Evolutionary conservation across 2,888 invertebrate genomes (phyloP).

Genomic region (Cremastinae sp.): DNA sequence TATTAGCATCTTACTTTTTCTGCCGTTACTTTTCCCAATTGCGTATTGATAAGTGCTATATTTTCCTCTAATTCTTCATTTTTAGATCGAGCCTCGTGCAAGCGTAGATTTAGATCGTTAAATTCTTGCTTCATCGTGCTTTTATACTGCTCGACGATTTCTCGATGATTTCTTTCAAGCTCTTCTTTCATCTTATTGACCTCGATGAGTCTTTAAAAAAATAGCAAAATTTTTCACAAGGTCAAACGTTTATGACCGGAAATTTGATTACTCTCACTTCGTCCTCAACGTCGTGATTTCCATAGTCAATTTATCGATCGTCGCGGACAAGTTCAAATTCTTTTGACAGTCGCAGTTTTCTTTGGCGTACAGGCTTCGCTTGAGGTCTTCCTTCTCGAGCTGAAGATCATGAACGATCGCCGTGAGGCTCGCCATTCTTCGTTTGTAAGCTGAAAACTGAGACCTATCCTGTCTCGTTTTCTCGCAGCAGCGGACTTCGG

Average conservation of each 20-base stretch:
- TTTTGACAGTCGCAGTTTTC: conserved; percentile 46
- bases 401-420: conserved; percentile 65
- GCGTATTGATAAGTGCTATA: conserved; percentile 63
- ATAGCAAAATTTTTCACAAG: background rate
- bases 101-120: conserved; percentile 64
- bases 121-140: conserved; percentile 63
- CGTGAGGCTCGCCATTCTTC: conserved; percentile 62
- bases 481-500: conserved; percentile 37
- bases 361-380: conserved; percentile 57
- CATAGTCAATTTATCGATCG: conserved; percentile 48
- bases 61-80: conserved; percentile 65
- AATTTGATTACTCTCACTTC: conserved; percentile 41
- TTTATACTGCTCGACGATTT: conserved; percentile 67
- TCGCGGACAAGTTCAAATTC: conserved; percentile 36
- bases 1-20: conserved; percentile 67
- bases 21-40: conserved; percentile 67
- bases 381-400: conserved; percentile 65
- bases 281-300: conserved; percentile 50
- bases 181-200: conserved; percentile 65
- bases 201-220: conserved; percentile 65
- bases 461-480: conserved; percentile 48
- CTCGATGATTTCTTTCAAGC: conserved; percentile 65
- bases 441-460: conserved; percentile 54
- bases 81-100: conserved; percentile 64
- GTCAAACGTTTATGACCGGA: background rate